phyloP scores from a whole-genome alignment of 2,797 vertebrate genomes.

The Dicrostonyx torquatus region DNA sequence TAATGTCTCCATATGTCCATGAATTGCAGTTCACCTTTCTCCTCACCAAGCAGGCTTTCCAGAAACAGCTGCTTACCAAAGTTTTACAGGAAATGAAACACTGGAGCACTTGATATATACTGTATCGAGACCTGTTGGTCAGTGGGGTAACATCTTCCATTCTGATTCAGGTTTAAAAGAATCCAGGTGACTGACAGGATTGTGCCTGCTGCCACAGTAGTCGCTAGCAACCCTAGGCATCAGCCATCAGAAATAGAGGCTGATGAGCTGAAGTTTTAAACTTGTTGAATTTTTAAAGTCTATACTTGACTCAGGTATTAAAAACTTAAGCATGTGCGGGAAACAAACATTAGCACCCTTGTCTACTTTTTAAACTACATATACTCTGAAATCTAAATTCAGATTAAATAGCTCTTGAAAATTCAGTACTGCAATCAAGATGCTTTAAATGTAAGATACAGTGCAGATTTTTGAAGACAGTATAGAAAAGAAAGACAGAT shows the following conservation, averaged over 20 bases:
- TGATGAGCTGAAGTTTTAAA: conserved; percentile 18
- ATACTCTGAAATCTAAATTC: not conserved
- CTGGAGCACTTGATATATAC: not conserved
- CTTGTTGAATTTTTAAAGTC: conserved; percentile 19
- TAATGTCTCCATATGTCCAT: not conserved
- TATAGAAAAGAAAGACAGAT: not conserved
- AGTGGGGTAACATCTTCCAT: not conserved
- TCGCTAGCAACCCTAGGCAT: not conserved
- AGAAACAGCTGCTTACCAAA: not conserved
- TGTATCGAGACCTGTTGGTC: not conserved
- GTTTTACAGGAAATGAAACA: not conserved
- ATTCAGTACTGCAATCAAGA: conserved; percentile 20
- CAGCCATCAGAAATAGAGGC: too few species aligned
- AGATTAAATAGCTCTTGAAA: conserved; percentile 28
- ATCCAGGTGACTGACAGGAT: not conserved
- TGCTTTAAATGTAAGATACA: not conserved
- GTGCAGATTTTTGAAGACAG: not conserved
- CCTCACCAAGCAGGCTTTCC: not conserved
- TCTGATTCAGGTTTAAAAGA: conserved; percentile 9
- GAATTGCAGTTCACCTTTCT: not conserved
- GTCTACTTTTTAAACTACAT: not conserved
- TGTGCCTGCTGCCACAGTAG: not conserved
- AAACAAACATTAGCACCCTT: not conserved
- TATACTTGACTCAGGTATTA: not conserved
- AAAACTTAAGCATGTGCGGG: conserved; percentile 4